Evolutionary conservation across 1,140 invertebrate genomes (phyloP), one percentile per base, ranked within the genome.

Genomic region (Bombus turneri): DNA sequence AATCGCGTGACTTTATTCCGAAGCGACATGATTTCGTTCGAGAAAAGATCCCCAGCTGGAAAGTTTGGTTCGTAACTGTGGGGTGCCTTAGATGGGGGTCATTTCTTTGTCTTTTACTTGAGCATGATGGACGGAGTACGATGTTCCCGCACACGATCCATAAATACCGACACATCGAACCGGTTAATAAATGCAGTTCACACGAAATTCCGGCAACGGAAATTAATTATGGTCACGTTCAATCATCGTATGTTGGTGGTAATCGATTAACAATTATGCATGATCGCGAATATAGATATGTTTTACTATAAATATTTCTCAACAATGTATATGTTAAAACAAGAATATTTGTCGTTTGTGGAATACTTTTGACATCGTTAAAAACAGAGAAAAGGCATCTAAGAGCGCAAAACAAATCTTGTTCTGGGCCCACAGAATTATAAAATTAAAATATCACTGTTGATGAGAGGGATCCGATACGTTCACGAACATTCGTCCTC

Each of bases 151-250:
- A 25, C 1, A 4, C n/a, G 37, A 89, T 87, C 68, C 77, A 81
- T 86, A 82, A 86, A 86, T 87, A 73, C 53, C 41, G n/a, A 80
- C 69, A 81, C 73, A 43, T 82, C 78, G 34, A 39, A 31, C 57
- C 37, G 74, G 4, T 66, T 83, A 86, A 88, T 31, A 64, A 41
- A 86, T 83, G 57, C 53, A 25, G 25, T 53, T 73, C 47, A 53
- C 57, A 62, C 68, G 74, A 41, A 82, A 88, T 88, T 88, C 84
- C 79, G 79, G 80, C 86, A 88, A 74, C 39, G 43, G 31, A 43
- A 86, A 75, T 88, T 86, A 86, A 86, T 88, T 86, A 86, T n/a
- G 57, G 18, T 18, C 47, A 37, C 28, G 25, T 31, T 57, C 68
- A 79, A 82, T 73, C n/a, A 47, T 31, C 68, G 41, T 43, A 76